A percentile compares a stretch with the other conserved stretches of the same genome.
These are phyloP conservation scores for Drosophila quinaria DNA, from an alignment of 2,888 invertebrate species.

Conservation along the genomic window DNA sequence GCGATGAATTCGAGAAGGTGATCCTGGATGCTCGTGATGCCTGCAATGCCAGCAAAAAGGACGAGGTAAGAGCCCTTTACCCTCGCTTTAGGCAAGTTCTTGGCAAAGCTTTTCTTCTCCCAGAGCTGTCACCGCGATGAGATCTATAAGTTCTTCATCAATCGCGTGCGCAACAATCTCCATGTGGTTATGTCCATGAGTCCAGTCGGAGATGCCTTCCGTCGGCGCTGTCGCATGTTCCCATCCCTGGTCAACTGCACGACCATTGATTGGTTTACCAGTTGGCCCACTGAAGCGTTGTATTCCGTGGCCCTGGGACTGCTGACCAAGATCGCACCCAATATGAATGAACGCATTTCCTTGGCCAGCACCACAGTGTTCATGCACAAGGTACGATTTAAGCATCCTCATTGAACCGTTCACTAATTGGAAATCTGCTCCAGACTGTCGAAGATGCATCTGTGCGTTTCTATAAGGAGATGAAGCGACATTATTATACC, in stretches of 20 bases:
- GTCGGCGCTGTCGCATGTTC: slow-evolving; percentile 96
- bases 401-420: background rate
- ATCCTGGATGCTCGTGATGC: slow-evolving; percentile 91
- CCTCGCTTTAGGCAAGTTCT: background rate
- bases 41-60: slow-evolving; percentile 87
- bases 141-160: slow-evolving; percentile 94
- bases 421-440: background rate
- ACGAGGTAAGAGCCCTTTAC: slow-evolving; percentile 37
- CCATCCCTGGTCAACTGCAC: slow-evolving; percentile 97
- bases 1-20: slow-evolving; percentile 94
- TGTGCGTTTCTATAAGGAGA: slow-evolving; percentile 91
- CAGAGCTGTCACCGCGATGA: slow-evolving; percentile 90
- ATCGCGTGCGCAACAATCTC: slow-evolving; percentile 92
- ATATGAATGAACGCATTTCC: slow-evolving; percentile 86
- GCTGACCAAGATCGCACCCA: slow-evolving; percentile 88
- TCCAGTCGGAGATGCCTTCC: slow-evolving; percentile 95
- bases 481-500: slow-evolving; percentile 94
- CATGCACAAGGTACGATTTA: slow-evolving; percentile 89
- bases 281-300: slow-evolving; percentile 96
- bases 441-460: slow-evolving; percentile 93
- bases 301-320: slow-evolving; percentile 92
- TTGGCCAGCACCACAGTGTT: slow-evolving; percentile 90
- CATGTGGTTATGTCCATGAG: slow-evolving; percentile 96
- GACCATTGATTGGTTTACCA: slow-evolving; percentile 97
- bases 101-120: background rate